phyloP scores from a whole-genome alignment of 1,140 invertebrate species.

The Caerostris darwini region DNA sequence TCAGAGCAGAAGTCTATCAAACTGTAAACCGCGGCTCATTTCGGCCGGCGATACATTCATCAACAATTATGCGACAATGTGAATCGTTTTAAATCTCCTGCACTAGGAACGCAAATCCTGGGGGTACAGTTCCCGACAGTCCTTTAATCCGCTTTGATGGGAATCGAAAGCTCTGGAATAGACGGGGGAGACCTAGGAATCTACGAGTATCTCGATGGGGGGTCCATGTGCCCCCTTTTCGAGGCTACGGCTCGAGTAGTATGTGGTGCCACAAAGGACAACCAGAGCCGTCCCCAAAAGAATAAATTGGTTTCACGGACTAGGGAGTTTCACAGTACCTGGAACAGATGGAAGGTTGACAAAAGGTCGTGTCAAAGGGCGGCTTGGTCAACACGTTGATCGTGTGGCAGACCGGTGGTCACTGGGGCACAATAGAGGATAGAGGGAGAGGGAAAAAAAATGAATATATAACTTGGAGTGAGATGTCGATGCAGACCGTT shows the following conservation, averaged over 20 bases:
- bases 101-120: background rate
- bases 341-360: conserved; percentile 71
- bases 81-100: conserved; percentile 48
- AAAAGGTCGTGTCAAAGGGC: conserved; percentile 70
- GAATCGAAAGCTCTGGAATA: background rate
- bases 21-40: conserved; percentile 55
- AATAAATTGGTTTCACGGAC: conserved; percentile 72
- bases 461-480: conserved; percentile 20
- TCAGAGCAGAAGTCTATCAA: conserved; percentile 66
- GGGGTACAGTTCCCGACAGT: background rate
- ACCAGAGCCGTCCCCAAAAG: conserved; percentile 28
- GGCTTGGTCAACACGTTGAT: conserved; percentile 49
- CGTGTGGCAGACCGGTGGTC: conserved; percentile 61
- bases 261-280: conserved; percentile 44
- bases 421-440: no score
- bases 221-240: conserved; percentile 31
- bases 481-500: conserved; percentile 7
- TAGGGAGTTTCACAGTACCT: background rate
- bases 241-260: background rate
- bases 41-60: conserved; percentile 25
- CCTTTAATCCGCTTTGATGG: conserved; percentile 25
- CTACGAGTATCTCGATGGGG: conserved; percentile 27
- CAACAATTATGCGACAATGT: conserved; percentile 61
- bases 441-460: background rate
- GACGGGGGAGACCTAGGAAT: no score